Evolutionary conservation across 2,797 vertebrate genomes (phyloP).

Genomic region (Pangasius krempfi): DNA sequence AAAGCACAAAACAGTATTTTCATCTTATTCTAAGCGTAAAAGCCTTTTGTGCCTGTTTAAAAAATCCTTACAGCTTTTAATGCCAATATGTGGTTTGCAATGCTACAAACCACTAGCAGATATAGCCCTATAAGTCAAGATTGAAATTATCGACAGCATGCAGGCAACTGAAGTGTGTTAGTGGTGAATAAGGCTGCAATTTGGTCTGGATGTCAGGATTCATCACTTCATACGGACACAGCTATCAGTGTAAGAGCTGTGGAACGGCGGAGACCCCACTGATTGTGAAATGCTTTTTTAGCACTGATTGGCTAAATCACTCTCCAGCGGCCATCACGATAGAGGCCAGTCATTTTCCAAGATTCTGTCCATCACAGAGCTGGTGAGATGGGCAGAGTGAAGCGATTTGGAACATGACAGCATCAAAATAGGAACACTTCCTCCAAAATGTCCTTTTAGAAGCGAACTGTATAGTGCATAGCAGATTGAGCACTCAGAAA

Average conservation of each 20-base stretch:
- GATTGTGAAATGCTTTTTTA: slow-evolving; percentile 33
- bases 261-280: neutral
- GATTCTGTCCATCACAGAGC: slow-evolving; percentile 31
- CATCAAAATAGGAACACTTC: slow-evolving; percentile 5
- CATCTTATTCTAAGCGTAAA: neutral
- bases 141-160: slow-evolving; percentile 22
- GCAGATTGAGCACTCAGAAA: slow-evolving; percentile 6
- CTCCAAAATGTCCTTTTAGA: slow-evolving; percentile 13
- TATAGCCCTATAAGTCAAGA: slow-evolving; percentile 2
- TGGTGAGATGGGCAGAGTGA: slow-evolving; percentile 38
- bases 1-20: neutral
- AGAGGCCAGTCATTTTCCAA: slow-evolving; percentile 10
- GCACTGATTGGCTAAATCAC: slow-evolving; percentile 33
- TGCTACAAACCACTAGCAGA: neutral
- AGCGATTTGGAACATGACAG: slow-evolving; percentile 24
- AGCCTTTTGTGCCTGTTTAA: neutral
- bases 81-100: neutral
- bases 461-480: neutral
- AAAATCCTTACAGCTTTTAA: neutral
- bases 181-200: slow-evolving; percentile 23
- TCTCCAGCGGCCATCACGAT: slow-evolving; percentile 7
- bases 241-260: slow-evolving; percentile 24
- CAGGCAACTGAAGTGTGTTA: slow-evolving; percentile 1
- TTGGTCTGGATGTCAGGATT: slow-evolving; percentile 25
- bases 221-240: slow-evolving; percentile 22